Conservation (phyloP, 2,113 vertebrate species). For the Corythaeola cristata region DNA sequence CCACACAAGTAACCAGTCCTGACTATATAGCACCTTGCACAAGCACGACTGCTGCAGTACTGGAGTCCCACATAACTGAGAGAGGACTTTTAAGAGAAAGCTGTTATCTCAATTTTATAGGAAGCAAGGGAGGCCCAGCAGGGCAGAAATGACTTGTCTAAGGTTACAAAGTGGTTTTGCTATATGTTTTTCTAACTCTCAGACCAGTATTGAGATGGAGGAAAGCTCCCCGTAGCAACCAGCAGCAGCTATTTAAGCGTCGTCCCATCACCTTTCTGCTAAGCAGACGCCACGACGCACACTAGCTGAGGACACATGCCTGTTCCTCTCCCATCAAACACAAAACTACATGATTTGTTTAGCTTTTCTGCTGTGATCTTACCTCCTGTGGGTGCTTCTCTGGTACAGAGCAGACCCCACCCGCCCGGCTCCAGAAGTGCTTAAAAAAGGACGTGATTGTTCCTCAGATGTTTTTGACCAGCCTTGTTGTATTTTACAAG, state of each 20-base stretch:
- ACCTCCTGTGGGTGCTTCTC: background rate
- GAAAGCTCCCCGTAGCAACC: background rate
- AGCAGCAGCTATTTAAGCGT: background rate
- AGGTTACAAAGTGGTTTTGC: background rate
- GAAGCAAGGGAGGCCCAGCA: background rate
- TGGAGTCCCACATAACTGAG: background rate
- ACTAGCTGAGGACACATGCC: background rate
- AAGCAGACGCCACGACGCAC: background rate
- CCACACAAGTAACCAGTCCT: background rate
- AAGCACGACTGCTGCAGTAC: background rate
- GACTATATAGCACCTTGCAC: too few relatives aligned
- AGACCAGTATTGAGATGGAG: accelerated
- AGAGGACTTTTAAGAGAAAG: background rate
- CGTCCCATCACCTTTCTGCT: background rate
- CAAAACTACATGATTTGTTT: background rate
- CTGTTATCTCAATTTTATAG: background rate
- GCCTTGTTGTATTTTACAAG: background rate
- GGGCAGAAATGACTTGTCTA: background rate
- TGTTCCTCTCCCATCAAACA: background rate
- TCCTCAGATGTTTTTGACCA: background rate
- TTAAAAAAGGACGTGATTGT: background rate
- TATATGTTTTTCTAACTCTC: background rate
- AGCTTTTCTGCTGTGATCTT: background rate
- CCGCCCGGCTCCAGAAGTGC: background rate
- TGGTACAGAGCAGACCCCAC: background rate